Evolutionary conservation across 2,797 vertebrate genomes (phyloP), one percentile per base, ranked within the genome.

Genomic region (Sebastes melanostomus): DNA sequence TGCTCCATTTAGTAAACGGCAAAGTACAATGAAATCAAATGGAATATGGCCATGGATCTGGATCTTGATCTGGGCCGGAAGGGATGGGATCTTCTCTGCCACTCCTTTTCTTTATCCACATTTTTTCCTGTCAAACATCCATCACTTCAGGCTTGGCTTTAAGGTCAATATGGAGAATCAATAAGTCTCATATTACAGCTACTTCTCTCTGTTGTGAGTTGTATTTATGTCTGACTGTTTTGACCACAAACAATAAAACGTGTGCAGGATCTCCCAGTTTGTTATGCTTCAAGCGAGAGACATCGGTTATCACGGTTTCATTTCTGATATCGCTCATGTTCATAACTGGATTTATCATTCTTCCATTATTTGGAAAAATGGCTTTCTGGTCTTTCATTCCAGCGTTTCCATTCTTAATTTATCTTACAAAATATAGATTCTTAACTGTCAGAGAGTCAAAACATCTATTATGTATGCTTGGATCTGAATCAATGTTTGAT

Each of bases 91-190:
- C 14, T 27, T 32, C 9, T 72, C 10, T 54, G 25, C 42, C 54
- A 60, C 42, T 66, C 10, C 8, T 20, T 70, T 38, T 38, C 54
- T 79, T 25, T 55, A 79, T 66, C 75, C 52, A 69, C 24, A 83
- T 73, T 66, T 81, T 80, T 71, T n/a, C 38, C 46, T 84, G 75
- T 88, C 70, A 90, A 75, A 90, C 84, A 89, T 84, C 72, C 66
- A 89, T 91, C 75, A 88, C 61, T 86, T 62, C 62, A 60, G 68
- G 73, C 68, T 52, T 61, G 12, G 76, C 73, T 76, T 90, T 82
- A 88, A 81, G 85, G 85, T 92, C 86, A 86, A 78, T 75, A 79
- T 50, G 56, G 16, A 72, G 66, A 89, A 93, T 91, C 88, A 32
- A 87, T 90, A 80, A 60, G 63, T 80, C 75, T 83, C 30, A 65